A percentile compares a stretch with the other conserved stretches of the same genome.
Evolutionary conservation across 1,140 invertebrate species (phyloP).

Genomic region (Lepidurus packardi): DNA sequence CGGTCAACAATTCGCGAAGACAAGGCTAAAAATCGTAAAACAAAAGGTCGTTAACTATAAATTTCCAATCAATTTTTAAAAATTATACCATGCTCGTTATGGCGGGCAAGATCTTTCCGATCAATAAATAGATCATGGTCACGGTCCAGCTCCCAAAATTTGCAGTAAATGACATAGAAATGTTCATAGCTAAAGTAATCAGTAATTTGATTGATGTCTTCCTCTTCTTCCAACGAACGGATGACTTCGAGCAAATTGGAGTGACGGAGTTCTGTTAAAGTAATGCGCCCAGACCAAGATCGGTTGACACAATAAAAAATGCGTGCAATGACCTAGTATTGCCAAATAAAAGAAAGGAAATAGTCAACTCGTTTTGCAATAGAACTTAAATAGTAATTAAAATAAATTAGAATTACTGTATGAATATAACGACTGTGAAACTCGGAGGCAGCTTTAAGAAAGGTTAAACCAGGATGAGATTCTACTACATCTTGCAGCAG

Average conservation of each 20-base stretch:
- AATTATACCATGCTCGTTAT: slow-evolving; percentile 85
- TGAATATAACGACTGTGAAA: slow-evolving; percentile 98
- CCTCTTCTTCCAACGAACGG: slow-evolving; percentile 58
- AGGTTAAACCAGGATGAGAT: slow-evolving; percentile 95
- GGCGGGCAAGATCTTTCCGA: slow-evolving; percentile 81
- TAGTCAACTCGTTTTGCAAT: slow-evolving; percentile 25
- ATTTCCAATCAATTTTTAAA: background rate
- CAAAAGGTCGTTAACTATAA: slow-evolving; percentile 21
- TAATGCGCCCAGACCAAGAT: slow-evolving; percentile 92
- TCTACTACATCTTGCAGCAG: slow-evolving; percentile 96
- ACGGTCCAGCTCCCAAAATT: slow-evolving; percentile 98
- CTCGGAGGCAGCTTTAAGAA: slow-evolving; percentile 93
- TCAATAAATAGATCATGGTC: slow-evolving; percentile 97
- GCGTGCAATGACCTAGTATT: slow-evolving; percentile 77
- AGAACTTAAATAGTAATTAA: slow-evolving; percentile 29
- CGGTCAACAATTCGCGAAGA: slow-evolving; percentile 92
- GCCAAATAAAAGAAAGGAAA: slow-evolving; percentile 25
- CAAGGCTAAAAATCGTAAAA: slow-evolving; percentile 60
- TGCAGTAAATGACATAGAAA: slow-evolving; percentile 99
- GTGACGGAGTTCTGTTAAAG: slow-evolving; percentile 77
- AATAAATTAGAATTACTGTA: slow-evolving; percentile 70
- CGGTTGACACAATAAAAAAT: slow-evolving; percentile 98
- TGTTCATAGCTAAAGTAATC: slow-evolving; percentile 99
- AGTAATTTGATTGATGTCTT: slow-evolving; percentile 80
- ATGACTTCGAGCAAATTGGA: slow-evolving; percentile 80